A percentile compares a stretch with the other conserved stretches of the same genome.
phyloP scores from a whole-genome alignment of 2,888 invertebrate species.

The Andrena minutula region DNA sequence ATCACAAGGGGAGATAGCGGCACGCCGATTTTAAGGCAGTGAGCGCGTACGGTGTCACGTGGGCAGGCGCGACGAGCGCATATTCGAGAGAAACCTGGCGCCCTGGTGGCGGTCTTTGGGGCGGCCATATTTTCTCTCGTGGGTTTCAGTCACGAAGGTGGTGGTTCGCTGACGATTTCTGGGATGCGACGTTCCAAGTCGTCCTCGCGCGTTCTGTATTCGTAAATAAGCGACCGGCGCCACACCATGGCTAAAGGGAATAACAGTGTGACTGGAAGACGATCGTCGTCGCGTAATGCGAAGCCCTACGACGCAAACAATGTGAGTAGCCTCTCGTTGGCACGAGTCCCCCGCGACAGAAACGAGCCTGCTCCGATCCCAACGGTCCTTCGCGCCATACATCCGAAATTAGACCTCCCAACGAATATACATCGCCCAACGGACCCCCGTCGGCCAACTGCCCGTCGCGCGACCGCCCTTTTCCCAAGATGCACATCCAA shows the following conservation, averaged over 20 bases:
- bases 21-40: conserved; percentile 35
- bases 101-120: conserved; percentile 74
- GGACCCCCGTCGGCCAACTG: neutral
- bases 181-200: conserved; percentile 79
- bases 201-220: conserved; percentile 67
- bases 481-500: conserved; percentile 68
- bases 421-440: neutral
- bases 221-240: conserved; percentile 54
- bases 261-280: conserved; percentile 81
- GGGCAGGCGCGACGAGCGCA: conserved; percentile 58
- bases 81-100: conserved; percentile 71
- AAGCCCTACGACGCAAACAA: conserved; percentile 85
- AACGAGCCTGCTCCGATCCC: conserved; percentile 37
- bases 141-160: conserved; percentile 78
- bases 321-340: conserved; percentile 82
- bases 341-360: conserved; percentile 50
- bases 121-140: conserved; percentile 83
- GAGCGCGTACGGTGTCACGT: conserved; percentile 60
- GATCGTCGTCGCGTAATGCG: conserved; percentile 79
- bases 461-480: conserved; percentile 53
- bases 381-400: conserved; percentile 54
- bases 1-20: conserved; percentile 17
- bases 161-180: conserved; percentile 78
- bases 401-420: conserved; percentile 37
- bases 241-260: conserved; percentile 82